Conservation (phyloP, 2,888 invertebrate species). For the Frankliniella fusca region DNA sequence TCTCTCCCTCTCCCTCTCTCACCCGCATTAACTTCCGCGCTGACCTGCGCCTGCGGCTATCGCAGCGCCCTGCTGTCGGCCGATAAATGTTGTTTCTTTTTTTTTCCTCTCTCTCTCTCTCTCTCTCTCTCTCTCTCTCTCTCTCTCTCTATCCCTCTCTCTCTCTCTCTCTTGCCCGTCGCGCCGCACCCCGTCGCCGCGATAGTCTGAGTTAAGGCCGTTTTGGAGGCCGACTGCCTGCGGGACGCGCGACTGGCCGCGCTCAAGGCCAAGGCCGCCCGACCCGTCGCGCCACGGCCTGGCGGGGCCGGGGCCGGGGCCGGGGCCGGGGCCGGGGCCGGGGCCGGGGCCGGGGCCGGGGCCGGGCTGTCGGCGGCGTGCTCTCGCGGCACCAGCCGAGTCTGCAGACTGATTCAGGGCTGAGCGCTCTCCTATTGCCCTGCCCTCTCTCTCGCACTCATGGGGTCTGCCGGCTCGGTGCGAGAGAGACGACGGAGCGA, state of each 20-base stretch:
- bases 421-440: neutral
- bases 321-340: neutral
- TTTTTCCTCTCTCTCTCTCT: no score
- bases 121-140: no score
- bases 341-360: neutral
- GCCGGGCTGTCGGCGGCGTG: neutral
- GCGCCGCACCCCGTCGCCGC: neutral
- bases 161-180: no score
- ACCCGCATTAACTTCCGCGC: neutral
- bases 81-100: neutral
- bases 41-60: no score
- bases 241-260: neutral
- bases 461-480: no score
- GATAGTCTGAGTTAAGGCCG: neutral
- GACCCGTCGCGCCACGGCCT: neutral
- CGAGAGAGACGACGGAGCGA: no score
- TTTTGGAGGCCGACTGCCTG: neutral
- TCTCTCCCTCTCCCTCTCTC: neutral
- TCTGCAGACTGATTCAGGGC: neutral
- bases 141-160: no score
- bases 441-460: no score
- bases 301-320: neutral
- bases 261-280: slow-evolving; percentile 3
- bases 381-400: neutral
- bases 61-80: no score